phyloP scores from a whole-genome alignment of 2,113 vertebrate species.

The Phyllostomus hastatus region DNA sequence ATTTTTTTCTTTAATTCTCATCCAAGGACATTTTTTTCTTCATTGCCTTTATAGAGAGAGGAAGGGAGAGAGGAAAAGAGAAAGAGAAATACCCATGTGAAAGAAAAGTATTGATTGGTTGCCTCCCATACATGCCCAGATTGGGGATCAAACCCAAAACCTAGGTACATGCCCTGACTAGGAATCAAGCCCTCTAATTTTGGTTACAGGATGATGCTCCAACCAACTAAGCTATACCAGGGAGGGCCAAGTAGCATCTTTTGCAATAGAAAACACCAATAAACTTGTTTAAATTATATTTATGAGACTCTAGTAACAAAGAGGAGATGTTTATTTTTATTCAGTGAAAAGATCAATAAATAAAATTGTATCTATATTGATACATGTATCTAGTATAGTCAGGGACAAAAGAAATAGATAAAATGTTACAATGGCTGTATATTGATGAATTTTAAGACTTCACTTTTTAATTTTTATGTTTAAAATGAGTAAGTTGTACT shows the following conservation, averaged over 20 bases:
- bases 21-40: too few species aligned
- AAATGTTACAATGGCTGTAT: not conserved
- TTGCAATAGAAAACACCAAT: not conserved
- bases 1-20: not conserved
- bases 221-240: too few species aligned
- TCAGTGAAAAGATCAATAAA: not conserved
- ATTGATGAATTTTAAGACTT: not conserved
- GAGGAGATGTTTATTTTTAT: not conserved
- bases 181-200: too few species aligned
- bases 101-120: too few species aligned
- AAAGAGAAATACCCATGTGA: too few species aligned
- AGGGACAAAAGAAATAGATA: not conserved
- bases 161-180: too few species aligned
- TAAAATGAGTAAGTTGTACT: not conserved
- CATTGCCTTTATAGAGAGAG: too few species aligned
- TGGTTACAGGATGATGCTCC: too few species aligned
- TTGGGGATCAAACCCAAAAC: too few species aligned
- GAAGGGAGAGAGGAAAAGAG: too few species aligned
- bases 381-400: not conserved
- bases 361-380: not conserved
- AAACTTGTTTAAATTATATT: not conserved
- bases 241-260: not conserved
- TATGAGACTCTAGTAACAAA: not conserved
- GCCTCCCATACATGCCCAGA: too few species aligned
- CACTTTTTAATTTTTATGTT: not conserved